These are phyloP conservation scores for Hydraecia micacea DNA, from an alignment of 2,888 invertebrate species.

Conservation along the genomic window DNA sequence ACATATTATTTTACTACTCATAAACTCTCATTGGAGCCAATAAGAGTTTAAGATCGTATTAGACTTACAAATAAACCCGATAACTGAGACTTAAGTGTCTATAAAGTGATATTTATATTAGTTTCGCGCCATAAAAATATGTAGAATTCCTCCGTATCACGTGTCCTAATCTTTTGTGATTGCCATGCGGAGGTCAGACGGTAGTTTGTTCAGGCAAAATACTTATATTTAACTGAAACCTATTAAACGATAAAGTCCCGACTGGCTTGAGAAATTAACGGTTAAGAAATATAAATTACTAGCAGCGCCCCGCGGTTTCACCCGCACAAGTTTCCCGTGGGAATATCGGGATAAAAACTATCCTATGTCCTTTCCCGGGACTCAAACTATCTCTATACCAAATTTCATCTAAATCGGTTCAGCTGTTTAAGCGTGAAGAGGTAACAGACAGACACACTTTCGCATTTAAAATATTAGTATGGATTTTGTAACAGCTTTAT, in stretches of 20 bases:
- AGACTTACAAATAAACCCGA: slow-evolving; percentile 43
- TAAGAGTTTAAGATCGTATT: slow-evolving; percentile 56
- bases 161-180: slow-evolving; percentile 35
- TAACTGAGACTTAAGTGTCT: slow-evolving; percentile 38
- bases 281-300: neutral
- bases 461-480: no score
- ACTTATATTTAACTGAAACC: slow-evolving; percentile 2
- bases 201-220: slow-evolving; percentile 27
- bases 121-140: slow-evolving; percentile 30
- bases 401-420: no score
- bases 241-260: neutral
- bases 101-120: slow-evolving; percentile 49
- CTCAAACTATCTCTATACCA: no score
- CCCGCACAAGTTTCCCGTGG: no score
- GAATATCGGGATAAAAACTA: no score
- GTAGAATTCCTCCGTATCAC: slow-evolving; percentile 39
- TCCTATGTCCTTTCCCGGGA: no score
- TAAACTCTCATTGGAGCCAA: slow-evolving; percentile 59
- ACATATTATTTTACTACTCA: slow-evolving; percentile 62
- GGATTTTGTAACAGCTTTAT: neutral
- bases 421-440: no score
- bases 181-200: slow-evolving; percentile 13
- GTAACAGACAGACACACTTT: no score
- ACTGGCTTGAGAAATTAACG: neutral
- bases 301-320: no score